Evolutionary conservation across 2,113 vertebrate species (phyloP), one percentile per base, ranked within the genome.

Genomic region (Pontoporia blainvillei): DNA sequence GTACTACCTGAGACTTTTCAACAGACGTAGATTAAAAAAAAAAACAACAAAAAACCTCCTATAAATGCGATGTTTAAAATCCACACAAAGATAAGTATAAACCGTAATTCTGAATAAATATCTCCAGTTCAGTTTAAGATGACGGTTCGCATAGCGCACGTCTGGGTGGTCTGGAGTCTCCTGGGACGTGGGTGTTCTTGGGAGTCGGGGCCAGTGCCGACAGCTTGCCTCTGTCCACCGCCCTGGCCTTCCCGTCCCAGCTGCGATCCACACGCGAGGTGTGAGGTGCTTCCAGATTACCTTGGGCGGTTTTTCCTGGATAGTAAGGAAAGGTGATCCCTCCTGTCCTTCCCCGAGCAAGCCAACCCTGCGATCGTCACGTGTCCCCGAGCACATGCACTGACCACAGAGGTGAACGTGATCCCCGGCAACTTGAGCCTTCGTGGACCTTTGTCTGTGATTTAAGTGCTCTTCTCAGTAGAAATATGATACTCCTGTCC

Each of bases 401-500:
- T 87, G 86, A 90, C 91, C 90, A 72, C 93, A 96, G 76, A 93
- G 67, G 59, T 97, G 95, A 81, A 90, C 61, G 69, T 34, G 18
- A 59, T 95, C 94, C 67, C 67, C 64, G 72, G 81, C 71, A 82
- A 62, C 59, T 66, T 66, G 72, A 95, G 41, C 85, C 61, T 95
- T 36, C 18, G 0, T 76, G 84, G 66, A 85, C 72, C 86, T 91
- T 11, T 94, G 76, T 64, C n/a, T 96, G 20, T 75, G 67, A 57
- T 75, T 95, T 88, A 94, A 79, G 76, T 96, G 82, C 96, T 97
- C 90, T 96, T 95, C 97, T 84, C 79, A 61, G 89, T 39, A 81
- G 97, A 96, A 98, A 96, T 2, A 27, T 34, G 93, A 97, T 78
- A 83, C 85, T 73, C 90, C 98, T 97, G 87, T 96, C 82, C 39